Percentiles rank a stretch among this genome's conserved stretches.
Conservation (phyloP, 2,113 vertebrate genomes). For the Puffinus mauretanicus region DNA sequence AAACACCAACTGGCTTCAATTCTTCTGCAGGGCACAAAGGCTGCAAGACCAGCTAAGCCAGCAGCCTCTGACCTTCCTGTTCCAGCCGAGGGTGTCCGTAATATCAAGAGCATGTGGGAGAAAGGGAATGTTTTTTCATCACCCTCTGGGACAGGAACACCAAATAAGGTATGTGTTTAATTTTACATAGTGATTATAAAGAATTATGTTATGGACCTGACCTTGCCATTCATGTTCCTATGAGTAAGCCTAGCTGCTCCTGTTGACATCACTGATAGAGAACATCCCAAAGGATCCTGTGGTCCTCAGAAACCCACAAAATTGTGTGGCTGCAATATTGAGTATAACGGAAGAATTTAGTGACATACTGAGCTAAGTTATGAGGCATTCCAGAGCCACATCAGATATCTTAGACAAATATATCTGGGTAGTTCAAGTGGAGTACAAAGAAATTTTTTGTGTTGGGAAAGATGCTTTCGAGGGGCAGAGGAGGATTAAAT, state of each 20-base stretch:
- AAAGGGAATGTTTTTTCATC: constrained; percentile 89
- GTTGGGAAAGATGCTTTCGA: neutral
- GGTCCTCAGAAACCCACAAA: neutral
- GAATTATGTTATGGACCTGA: neutral
- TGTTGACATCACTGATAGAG: neutral
- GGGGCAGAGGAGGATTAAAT: neutral
- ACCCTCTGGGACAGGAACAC: constrained; percentile 74
- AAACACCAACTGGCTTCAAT: neutral
- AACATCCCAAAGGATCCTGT: neutral
- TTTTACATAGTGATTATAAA: neutral
- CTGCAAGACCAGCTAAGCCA: constrained; percentile 79
- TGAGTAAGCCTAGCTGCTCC: neutral
- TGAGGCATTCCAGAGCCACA: constrained; percentile 31
- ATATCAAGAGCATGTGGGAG: constrained; percentile 99
- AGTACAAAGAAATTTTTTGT: constrained; percentile 24
- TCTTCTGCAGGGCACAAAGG: constrained; percentile 82
- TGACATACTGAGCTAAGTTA: constrained; percentile 27
- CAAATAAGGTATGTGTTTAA: constrained; percentile 85
- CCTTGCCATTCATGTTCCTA: neutral
- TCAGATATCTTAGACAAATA: constrained; percentile 9
- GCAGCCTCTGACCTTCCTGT: constrained; percentile 86
- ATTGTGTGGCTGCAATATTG: neutral
- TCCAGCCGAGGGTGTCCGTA: constrained; percentile 89
- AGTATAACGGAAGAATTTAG: neutral
- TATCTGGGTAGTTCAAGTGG: neutral